A percentile compares a stretch with the other conserved stretches of the same genome.
phyloP scores from a whole-genome alignment of 2,888 invertebrate genomes.

The Plusia festucae region DNA sequence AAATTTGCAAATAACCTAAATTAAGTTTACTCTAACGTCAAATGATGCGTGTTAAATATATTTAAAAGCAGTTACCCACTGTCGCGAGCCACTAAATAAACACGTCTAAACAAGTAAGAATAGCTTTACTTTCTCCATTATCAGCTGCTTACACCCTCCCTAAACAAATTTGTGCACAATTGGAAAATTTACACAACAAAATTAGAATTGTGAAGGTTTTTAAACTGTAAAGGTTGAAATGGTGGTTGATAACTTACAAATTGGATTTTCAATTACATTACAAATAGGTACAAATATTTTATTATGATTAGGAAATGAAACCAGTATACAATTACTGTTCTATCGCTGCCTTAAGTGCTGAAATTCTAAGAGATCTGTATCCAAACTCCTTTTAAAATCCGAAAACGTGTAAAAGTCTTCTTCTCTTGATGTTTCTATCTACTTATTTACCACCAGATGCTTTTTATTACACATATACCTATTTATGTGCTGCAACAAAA shows the following conservation, averaged over 20 bases:
- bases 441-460: too few relatives aligned
- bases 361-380: too few relatives aligned
- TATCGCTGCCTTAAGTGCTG: too few relatives aligned
- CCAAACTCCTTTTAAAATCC: too few relatives aligned
- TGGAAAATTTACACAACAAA: constrained; percentile 64
- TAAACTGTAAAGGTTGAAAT: constrained; percentile 8
- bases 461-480: too few relatives aligned
- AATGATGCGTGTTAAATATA: constrained; percentile 9
- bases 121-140: constrained; percentile 71
- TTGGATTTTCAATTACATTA: background rate
- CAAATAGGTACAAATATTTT: background rate
- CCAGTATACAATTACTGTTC: too few relatives aligned
- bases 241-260: background rate
- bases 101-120: constrained; percentile 61
- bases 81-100: constrained; percentile 41
- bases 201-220: constrained; percentile 57
- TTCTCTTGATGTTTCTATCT: too few relatives aligned
- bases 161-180: constrained; percentile 76
- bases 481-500: too few relatives aligned
- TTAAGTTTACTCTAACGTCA: background rate
- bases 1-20: background rate
- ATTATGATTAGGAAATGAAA: background rate
- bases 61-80: constrained; percentile 21
- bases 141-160: constrained; percentile 71
- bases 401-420: too few relatives aligned